phyloP scores from a whole-genome alignment of 1,140 invertebrate genomes.

The Tetramorium alpestre region DNA sequence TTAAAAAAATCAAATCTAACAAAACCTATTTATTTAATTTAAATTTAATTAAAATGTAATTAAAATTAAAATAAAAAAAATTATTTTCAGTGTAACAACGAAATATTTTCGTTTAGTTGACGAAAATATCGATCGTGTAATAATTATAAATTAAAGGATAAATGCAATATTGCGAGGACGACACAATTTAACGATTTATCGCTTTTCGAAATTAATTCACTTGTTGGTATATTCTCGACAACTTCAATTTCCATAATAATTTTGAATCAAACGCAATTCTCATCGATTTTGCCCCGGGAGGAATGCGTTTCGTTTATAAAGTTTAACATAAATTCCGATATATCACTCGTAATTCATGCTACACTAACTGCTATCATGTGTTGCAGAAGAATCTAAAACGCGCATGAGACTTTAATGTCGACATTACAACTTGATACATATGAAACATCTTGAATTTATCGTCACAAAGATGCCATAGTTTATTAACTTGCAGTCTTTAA shows the following conservation, averaged over 20 bases:
- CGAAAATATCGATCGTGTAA: not conserved
- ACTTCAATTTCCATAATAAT: slow-evolving; percentile 55
- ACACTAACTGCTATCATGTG: not conserved
- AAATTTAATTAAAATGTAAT: too few relatives aligned
- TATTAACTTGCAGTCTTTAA: not conserved
- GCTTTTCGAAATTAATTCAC: slow-evolving; percentile 43
- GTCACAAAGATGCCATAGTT: not conserved
- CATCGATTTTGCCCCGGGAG: not conserved
- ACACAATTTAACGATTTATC: slow-evolving; percentile 29
- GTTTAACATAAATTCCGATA: not conserved
- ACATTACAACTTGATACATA: slow-evolving; percentile 4
- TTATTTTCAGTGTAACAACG: not conserved
- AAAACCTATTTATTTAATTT: too few relatives aligned
- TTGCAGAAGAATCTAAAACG: slow-evolving; percentile 21
- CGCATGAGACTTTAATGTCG: not conserved
- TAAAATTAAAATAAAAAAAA: too few relatives aligned
- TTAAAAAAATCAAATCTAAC: too few relatives aligned
- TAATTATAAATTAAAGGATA: not conserved
- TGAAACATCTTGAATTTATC: slow-evolving; percentile 10
- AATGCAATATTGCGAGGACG: slow-evolving; percentile 12
- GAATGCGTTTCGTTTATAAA: slow-evolving; percentile 25
- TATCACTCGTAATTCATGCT: not conserved
- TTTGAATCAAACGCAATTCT: slow-evolving; percentile 45
- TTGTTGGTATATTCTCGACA: slow-evolving; percentile 43
- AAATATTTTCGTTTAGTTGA: slow-evolving; percentile 21